Conservation (phyloP, 2,797 vertebrate genomes). For the Hyperoplus immaculatus region DNA sequence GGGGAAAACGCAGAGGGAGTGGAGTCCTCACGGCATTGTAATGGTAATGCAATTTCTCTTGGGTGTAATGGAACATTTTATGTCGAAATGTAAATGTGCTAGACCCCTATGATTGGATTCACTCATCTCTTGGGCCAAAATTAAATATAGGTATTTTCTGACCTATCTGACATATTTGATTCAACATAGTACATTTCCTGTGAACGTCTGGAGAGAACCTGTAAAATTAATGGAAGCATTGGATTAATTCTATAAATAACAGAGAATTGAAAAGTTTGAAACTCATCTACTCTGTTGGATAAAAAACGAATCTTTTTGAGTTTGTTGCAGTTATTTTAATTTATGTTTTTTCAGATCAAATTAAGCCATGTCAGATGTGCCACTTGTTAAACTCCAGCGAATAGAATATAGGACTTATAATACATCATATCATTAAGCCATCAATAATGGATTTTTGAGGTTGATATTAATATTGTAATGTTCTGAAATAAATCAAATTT, state of each 20-base stretch:
- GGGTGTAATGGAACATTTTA: slow-evolving; percentile 43
- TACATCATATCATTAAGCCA: neutral
- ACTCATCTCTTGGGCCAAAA: neutral
- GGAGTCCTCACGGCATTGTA: slow-evolving; percentile 62
- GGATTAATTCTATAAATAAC: neutral
- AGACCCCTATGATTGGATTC: slow-evolving; percentile 23
- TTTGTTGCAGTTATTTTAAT: no score
- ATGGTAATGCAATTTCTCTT: slow-evolving; percentile 46
- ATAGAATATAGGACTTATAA: neutral
- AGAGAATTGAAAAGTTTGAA: slow-evolving; percentile 1
- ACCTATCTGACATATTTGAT: slow-evolving; percentile 8
- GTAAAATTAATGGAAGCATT: neutral
- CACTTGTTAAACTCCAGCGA: neutral
- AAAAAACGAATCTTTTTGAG: neutral
- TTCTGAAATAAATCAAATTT: neutral
- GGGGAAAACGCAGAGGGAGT: slow-evolving; percentile 55
- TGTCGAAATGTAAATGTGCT: slow-evolving; percentile 38
- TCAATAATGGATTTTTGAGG: neutral
- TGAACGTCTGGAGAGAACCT: neutral
- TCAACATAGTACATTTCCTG: neutral
- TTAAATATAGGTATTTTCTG: slow-evolving; percentile 3
- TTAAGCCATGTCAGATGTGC: no score
- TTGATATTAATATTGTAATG: neutral
- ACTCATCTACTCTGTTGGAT: slow-evolving; percentile 15
- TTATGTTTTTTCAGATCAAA: no score